phyloP scores from a whole-genome alignment of 2,888 invertebrate species.

The Heliconius erato region DNA sequence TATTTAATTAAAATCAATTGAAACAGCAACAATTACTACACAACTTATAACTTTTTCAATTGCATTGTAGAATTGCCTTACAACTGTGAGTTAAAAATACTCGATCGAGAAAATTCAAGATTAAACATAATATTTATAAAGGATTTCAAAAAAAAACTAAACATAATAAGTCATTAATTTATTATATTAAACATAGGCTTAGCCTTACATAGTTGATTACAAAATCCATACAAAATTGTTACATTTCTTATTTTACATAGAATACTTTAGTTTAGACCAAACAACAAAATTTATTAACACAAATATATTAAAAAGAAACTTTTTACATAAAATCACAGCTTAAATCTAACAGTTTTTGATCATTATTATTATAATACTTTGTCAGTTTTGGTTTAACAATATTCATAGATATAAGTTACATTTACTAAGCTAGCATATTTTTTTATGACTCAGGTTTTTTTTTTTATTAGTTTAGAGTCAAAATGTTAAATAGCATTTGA shows the following conservation, averaged over 20 bases:
- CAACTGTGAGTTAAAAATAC: too few species aligned
- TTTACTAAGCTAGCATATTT: background rate
- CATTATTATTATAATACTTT: constrained; percentile 48
- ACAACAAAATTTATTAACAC: constrained; percentile 13
- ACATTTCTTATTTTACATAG: constrained; percentile 10
- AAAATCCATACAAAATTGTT: constrained; percentile 42
- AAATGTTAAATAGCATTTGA: background rate
- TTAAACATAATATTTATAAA: background rate
- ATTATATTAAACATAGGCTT: constrained; percentile 33
- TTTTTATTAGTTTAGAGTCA: background rate
- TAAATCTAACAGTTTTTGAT: constrained; percentile 30
- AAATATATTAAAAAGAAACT: constrained; percentile 4
- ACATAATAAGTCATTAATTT: constrained; percentile 28
- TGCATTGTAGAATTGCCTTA: too few species aligned
- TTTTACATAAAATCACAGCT: constrained; percentile 32
- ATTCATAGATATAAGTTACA: background rate
- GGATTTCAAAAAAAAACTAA: background rate
- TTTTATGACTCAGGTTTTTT: too few species aligned
- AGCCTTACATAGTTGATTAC: constrained; percentile 36
- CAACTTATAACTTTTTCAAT: too few species aligned
- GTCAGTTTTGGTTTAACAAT: constrained; percentile 2
- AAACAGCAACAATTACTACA: too few species aligned
- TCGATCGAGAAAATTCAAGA: too few species aligned
- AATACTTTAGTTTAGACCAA: constrained; percentile 13
- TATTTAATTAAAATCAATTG: too few species aligned